Percentiles rank a stretch among this genome's conserved stretches.
phyloP scores from a whole-genome alignment of 2,113 vertebrate genomes.

The Halichoeres trimaculatus region DNA sequence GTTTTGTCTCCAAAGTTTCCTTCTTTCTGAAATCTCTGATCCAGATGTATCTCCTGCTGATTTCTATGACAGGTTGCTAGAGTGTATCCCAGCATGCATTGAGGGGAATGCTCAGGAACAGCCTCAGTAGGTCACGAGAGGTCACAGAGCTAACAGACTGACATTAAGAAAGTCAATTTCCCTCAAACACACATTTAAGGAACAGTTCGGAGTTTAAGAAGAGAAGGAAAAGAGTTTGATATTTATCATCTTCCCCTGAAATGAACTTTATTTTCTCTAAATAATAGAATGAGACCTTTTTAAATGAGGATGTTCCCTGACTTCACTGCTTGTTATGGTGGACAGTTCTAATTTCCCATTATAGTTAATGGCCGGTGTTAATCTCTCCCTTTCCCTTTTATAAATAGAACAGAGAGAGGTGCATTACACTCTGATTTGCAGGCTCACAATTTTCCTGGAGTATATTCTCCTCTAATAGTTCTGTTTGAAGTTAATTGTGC shows the following conservation, averaged over 20 bases:
- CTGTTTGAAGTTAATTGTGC: slow-evolving; percentile 3
- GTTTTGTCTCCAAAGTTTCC: not conserved
- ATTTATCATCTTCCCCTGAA: not conserved
- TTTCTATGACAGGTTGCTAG: not conserved
- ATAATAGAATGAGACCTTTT: slow-evolving; percentile 3
- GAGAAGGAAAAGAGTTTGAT: not conserved
- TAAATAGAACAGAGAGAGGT: slow-evolving; percentile 46
- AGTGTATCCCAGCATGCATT: slow-evolving; percentile 19
- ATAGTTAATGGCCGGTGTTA: slow-evolving; percentile 42
- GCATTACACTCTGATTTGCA: slow-evolving; percentile 36
- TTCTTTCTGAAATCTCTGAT: not conserved
- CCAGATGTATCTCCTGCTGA: not conserved
- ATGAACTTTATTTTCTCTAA: not conserved
- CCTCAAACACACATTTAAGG: not conserved
- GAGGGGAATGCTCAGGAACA: slow-evolving; percentile 8
- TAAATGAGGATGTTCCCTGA: slow-evolving; percentile 28
- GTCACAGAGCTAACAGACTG: slow-evolving; percentile 21
- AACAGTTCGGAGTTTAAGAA: not conserved
- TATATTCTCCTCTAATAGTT: slow-evolving; percentile 29
- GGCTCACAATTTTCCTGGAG: slow-evolving; percentile 30
- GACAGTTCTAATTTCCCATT: slow-evolving; percentile 45
- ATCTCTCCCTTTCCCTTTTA: slow-evolving; percentile 35
- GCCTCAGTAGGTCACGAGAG: slow-evolving; percentile 24
- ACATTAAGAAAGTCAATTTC: slow-evolving; percentile 10
- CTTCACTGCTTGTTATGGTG: not conserved